Conservation (phyloP, 1,140 invertebrate species). For the Hylaeus volcanicus region DNA sequence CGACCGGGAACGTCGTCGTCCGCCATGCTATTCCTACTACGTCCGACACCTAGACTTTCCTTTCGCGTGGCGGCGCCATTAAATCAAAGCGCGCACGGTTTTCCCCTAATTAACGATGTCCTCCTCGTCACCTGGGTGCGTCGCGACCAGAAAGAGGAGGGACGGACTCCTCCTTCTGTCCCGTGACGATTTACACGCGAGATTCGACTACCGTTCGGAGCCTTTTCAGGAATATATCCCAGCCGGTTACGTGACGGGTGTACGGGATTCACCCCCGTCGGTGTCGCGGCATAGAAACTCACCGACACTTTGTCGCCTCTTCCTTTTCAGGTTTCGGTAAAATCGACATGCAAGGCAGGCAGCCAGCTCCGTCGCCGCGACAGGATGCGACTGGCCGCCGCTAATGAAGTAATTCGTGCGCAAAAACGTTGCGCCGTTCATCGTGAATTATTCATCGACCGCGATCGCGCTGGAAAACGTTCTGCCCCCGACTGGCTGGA, state of each 20-base stretch:
- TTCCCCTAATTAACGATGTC: constrained; percentile 44
- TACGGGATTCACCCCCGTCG: constrained; percentile 35
- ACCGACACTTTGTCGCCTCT: constrained; percentile 56
- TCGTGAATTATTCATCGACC: constrained; percentile 70
- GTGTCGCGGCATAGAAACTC: constrained; percentile 42
- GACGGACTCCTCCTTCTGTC: background rate
- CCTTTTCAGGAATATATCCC: constrained; percentile 42
- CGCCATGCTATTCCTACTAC: background rate
- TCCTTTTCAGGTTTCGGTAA: constrained; percentile 64
- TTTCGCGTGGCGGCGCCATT: constrained; percentile 5
- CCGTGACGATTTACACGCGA: constrained; percentile 37
- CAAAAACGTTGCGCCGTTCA: constrained; percentile 67
- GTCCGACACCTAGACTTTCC: background rate
- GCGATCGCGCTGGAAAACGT: constrained; percentile 48
- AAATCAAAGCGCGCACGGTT: background rate
- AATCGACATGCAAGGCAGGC: constrained; percentile 69
- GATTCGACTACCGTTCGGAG: constrained; percentile 44
- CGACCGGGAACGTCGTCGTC: no score
- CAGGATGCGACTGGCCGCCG: constrained; percentile 47
- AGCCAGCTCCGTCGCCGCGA: constrained; percentile 17
- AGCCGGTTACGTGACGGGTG: constrained; percentile 43
- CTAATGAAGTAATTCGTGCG: constrained; percentile 74
- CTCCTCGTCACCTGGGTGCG: constrained; percentile 3
- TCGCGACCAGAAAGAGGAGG: background rate
- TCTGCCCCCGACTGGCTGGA: constrained; percentile 12